phyloP scores from a whole-genome alignment of 2,888 invertebrate genomes.

The Thymelicus lineola region DNA sequence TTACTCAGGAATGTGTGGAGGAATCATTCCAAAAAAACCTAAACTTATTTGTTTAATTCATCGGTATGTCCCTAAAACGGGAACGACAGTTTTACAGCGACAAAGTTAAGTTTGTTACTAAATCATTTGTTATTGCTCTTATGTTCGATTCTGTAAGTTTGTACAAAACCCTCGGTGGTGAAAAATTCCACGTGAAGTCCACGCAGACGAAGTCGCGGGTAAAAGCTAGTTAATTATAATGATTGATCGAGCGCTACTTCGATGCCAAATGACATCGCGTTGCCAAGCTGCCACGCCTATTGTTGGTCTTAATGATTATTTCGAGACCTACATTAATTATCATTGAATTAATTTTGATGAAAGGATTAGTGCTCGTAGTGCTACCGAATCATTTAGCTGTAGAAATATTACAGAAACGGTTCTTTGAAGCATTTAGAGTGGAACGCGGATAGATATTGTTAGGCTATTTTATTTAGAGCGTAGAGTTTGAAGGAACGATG shows the following conservation, averaged over 20 bases:
- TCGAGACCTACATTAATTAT: constrained; percentile 25
- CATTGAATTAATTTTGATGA: constrained; percentile 29
- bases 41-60: no score
- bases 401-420: constrained; percentile 2
- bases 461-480: not conserved
- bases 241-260: constrained; percentile 31
- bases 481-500: no score
- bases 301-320: constrained; percentile 27
- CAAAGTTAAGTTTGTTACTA: no score
- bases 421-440: constrained; percentile 9
- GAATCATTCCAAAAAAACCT: no score
- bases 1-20: no score
- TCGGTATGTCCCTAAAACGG: no score
- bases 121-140: no score
- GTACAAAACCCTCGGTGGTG: no score
- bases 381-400: constrained; percentile 2
- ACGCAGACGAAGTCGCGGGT: no score
- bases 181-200: no score
- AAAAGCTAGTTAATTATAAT: constrained; percentile 36
- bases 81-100: no score
- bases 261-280: constrained; percentile 26
- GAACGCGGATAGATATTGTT: not conserved
- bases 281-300: constrained; percentile 30
- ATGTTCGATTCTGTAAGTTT: no score
- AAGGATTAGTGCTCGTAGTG: constrained; percentile 28